Percentiles rank a stretch among this genome's conserved stretches.
Conservation (phyloP, 2,113 vertebrate genomes). For the Ranitomeya variabilis region DNA sequence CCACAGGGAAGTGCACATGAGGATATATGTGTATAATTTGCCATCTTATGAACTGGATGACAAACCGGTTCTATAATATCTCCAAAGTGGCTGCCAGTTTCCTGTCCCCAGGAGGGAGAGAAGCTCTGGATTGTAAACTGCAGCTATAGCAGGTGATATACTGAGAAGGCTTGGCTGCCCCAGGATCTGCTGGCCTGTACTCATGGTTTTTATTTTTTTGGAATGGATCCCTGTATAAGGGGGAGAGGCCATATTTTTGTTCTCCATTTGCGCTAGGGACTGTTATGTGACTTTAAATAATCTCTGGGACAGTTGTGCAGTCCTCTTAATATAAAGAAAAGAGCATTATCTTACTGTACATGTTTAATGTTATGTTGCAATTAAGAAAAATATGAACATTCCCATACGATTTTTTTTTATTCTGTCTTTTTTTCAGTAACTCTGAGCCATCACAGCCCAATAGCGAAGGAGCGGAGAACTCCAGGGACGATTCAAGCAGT, state of each 20-base stretch:
- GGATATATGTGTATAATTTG: too few relatives aligned
- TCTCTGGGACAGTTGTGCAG: not conserved
- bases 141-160: not conserved
- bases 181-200: too few relatives aligned
- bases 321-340: not conserved
- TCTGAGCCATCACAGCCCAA: constrained; percentile 85
- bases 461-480: constrained; percentile 89
- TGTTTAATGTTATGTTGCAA: not conserved
- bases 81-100: not conserved
- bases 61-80: not conserved
- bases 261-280: too few relatives aligned
- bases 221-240: too few relatives aligned
- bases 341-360: not conserved
- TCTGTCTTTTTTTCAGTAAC: constrained; percentile 67
- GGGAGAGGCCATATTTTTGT: too few relatives aligned
- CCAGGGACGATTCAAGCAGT: constrained; percentile 94
- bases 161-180: too few relatives aligned
- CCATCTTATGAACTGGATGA: not conserved
- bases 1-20: too few relatives aligned
- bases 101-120: not conserved
- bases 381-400: not conserved
- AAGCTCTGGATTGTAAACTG: not conserved
- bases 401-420: not conserved
- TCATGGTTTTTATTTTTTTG: too few relatives aligned
- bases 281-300: too few relatives aligned